Conservation (phyloP, 2,888 invertebrate genomes). For the Leuctra nigra region DNA sequence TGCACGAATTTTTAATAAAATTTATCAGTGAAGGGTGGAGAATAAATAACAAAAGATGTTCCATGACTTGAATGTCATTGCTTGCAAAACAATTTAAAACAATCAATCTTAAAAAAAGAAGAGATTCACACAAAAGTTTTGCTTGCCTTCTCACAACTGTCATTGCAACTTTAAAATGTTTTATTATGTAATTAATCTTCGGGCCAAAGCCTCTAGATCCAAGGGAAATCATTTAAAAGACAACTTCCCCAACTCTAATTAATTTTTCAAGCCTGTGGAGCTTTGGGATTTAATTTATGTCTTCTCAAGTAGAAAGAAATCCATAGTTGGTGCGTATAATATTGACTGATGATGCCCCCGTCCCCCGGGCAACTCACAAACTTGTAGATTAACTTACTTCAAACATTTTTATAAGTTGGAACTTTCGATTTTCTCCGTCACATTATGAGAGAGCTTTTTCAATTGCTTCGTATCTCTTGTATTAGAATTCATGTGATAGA, state of each 20-base stretch:
- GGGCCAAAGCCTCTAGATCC: constrained; percentile 19
- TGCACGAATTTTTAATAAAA: constrained; percentile 9
- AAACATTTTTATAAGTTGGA: not conserved
- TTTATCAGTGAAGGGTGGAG: not conserved
- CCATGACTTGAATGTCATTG: not conserved
- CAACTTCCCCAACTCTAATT: constrained; percentile 28
- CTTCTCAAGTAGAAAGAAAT: constrained; percentile 15
- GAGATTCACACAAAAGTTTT: constrained; percentile 13
- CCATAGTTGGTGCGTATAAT: constrained; percentile 3
- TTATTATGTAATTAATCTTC: constrained; percentile 29
- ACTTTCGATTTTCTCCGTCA: not conserved
- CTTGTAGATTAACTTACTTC: not conserved
- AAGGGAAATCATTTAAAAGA: constrained; percentile 29
- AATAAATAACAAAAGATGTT: constrained; percentile 6
- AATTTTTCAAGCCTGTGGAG: constrained; percentile 27
- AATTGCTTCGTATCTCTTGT: no score
- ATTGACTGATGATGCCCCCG: constrained; percentile 9
- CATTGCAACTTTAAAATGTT: constrained; percentile 29
- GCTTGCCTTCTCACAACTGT: constrained; percentile 20
- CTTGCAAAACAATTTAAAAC: constrained; percentile 20
- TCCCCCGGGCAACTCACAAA: not conserved
- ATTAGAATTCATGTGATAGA: no score
- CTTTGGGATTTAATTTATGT: constrained; percentile 29
- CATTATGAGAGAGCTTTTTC: no score
- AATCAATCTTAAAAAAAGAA: constrained; percentile 22